These are phyloP conservation scores for Rhingia campestris DNA, from an alignment of 2,888 invertebrate species.

Conservation along the genomic window DNA sequence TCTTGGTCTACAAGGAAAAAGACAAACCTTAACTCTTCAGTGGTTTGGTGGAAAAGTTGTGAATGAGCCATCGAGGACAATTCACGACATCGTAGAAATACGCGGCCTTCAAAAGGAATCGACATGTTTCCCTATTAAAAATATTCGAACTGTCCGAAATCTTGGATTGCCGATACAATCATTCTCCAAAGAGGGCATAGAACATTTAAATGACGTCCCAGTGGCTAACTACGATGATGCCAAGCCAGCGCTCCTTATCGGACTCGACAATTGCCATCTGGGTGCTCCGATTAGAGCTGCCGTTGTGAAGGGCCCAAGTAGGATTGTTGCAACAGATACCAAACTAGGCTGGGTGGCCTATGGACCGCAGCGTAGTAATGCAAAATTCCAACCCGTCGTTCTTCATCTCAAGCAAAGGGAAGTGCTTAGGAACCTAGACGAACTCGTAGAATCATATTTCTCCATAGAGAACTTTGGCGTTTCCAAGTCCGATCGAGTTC, in stretches of 20 bases:
- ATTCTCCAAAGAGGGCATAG: background rate
- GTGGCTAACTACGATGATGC: background rate
- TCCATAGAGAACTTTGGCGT: constrained; percentile 10
- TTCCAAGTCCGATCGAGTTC: background rate
- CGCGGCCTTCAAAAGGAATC: no score
- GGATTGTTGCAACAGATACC: background rate
- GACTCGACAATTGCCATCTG: background rate
- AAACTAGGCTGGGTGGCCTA: background rate
- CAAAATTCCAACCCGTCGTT: background rate
- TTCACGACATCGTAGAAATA: background rate
- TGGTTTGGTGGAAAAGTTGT: constrained; percentile 59
- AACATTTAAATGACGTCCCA: background rate
- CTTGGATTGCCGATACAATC: background rate
- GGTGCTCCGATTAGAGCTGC: background rate
- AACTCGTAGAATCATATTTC: constrained; percentile 7
- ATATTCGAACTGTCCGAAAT: background rate
- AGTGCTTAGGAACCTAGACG: background rate
- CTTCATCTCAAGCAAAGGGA: background rate
- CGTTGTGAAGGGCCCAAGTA: background rate
- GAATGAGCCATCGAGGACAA: constrained; percentile 27
- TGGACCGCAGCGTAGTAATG: background rate
- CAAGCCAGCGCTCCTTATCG: background rate
- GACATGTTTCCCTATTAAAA: background rate
- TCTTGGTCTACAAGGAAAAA: background rate
- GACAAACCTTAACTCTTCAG: constrained; percentile 64